These are phyloP conservation scores for Popillia japonica DNA, from an alignment of 1,140 invertebrate genomes.

Conservation along the genomic window DNA sequence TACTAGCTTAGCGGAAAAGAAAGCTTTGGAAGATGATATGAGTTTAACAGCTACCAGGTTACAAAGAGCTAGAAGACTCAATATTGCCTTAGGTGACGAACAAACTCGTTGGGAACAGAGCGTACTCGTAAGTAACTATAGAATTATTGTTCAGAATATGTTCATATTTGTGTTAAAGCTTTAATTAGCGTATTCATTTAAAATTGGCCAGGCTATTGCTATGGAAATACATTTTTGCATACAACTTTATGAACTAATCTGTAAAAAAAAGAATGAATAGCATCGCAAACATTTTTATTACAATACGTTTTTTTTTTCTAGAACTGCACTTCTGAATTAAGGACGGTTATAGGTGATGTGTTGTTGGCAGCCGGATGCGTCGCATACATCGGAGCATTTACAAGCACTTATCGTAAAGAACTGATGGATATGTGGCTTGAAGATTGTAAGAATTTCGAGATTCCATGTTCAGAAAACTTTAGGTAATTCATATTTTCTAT, in stretches of 20 bases:
- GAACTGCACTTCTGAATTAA: constrained; percentile 61
- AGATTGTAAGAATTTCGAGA: constrained; percentile 67
- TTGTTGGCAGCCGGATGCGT: constrained; percentile 85
- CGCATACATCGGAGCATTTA: constrained; percentile 90
- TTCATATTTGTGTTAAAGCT: too few species aligned
- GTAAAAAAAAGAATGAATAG: too few species aligned
- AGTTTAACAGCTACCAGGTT: constrained; percentile 79
- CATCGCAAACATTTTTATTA: too few species aligned
- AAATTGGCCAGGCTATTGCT: too few species aligned
- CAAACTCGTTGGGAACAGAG: constrained; percentile 81
- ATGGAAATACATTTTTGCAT: too few species aligned
- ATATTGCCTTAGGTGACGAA: constrained; percentile 84
- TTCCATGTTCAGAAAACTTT: constrained; percentile 75
- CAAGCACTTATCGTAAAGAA: constrained; percentile 74
- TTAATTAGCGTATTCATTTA: too few species aligned
- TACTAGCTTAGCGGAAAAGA: constrained; percentile 63
- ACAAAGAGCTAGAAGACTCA: constrained; percentile 81
- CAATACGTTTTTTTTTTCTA: not conserved
- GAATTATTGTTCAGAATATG: too few species aligned
- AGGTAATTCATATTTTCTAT: constrained; percentile 58
- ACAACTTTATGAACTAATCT: too few species aligned
- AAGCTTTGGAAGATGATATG: constrained; percentile 78
- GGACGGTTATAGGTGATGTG: constrained; percentile 81
- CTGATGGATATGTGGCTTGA: constrained; percentile 74
- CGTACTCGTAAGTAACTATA: constrained; percentile 67